Base-by-base conservation (phyloP, 2,113 vertebrate genomes). In the Peucedramus taeniatus region DNA sequence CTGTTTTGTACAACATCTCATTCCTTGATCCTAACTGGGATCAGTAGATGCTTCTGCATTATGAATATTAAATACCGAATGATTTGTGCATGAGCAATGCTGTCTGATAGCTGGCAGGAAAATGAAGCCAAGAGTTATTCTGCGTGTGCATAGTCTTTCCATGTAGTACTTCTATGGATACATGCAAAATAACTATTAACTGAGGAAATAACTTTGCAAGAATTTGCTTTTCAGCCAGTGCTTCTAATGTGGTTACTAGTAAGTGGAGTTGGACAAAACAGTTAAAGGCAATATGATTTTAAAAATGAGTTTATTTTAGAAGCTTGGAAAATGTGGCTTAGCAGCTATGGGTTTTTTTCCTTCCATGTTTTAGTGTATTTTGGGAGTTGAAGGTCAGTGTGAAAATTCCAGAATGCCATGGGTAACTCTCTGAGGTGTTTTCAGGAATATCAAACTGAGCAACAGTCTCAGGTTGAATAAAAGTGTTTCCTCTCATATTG, bases 141-240 rank as follows among this genome's bases (percentile, higher is more conserved):
- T 65, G 18, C 61, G 28, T 64, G n/a, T 76, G 16, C 24, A 14
- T 26, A 6, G 4, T 54, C 39, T 70, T 94, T 80, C n/a, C 24
- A 7, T 72, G 65, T 72, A 85, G 17, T 4, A 9, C 23, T 84
- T 77, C 42, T 71, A 59, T 47, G 82, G 47, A 87, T 35, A 31
- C 15, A 22, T 53, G 59, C 13, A 47, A 91, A 96, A 96, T 95
- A 96, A 96, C 96, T 20, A 11, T 50, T 89, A 76, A 83, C 50
- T 72, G 65, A 53, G 56, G 59, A 79, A 93, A 80, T 47, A 84
- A 37, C 6, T 26, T 78, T 31, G 65, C 26, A 76, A 68, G 17
- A 35, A 31, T 84, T 92, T 93, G 37, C 27, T 89, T 16, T 83
- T 78, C 22, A 71, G 51, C 4, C 83, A 28, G 17, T 35, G 40